Base-by-base conservation (phyloP, 2,797 vertebrate species). In the Sandelia bainsii region DNA sequence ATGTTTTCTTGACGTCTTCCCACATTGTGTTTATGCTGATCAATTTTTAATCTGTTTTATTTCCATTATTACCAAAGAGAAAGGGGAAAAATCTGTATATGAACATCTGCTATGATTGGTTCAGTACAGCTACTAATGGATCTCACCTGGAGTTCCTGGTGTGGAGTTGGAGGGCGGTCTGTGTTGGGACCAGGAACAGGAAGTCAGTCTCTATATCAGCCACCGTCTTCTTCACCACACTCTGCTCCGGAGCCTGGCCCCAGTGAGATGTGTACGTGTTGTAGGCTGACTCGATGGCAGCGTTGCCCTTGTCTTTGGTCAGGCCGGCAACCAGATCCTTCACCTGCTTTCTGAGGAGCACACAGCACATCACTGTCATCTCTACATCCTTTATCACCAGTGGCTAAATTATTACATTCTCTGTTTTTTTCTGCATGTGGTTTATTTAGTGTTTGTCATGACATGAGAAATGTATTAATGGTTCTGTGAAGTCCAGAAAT, bases 141-240 rank as follows among this genome's bases (percentile, higher is more conserved):
- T 1, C 94, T 91, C 60, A 97, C 96, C 60, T 93, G 79, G 95
- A 76, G 0, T 94, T 86, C 51, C 91, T 68, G n/a, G 74, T 67
- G 14, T 97, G 96, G 69, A 95, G 93, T 8, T 93, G 87, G 8
- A 97, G 83, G 0, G 94, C 60, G 3, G 49, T 66, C 93, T 96
- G 90, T 0, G 94, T 96, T 29, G 96, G 96, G 8, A 95, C 71
- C 87, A 97, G 89, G 89, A 98, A 98, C 62, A 96, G 90, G 81
- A 94, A 87, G 71, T 98, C 96, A 0, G 96, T 97, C 78, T 92
- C 77, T 0, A 96, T 72, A 1, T 94, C 92, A 1, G 95, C 91
- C 59, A 96, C 93, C 0, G 96, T 97, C 88, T 85, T 96, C 89
- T 96, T 96, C 56, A 93, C 83, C 4, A 75, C 53, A 8, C 89